Base-by-base conservation (phyloP, 2,888 invertebrate genomes). In the Isoperla grammatica region DNA sequence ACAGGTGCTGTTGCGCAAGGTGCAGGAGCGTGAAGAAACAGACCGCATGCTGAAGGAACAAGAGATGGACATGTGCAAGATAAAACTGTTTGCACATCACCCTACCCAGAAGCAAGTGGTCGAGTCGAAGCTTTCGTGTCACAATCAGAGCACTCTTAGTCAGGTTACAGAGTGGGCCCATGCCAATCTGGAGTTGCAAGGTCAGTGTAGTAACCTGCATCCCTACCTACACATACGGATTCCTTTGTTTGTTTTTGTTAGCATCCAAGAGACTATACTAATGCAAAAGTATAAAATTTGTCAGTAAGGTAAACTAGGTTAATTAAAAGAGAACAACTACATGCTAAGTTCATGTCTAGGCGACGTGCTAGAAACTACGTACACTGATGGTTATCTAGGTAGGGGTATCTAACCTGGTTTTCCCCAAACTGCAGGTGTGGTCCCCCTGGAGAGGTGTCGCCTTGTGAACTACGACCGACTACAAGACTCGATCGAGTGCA, bases 401-500 rank as follows among this genome's bases (percentile, higher is more conserved):
- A n/a, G n/a, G n/a, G n/a, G n/a, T n/a, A n/a, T n/a, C n/a, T n/a
- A n/a, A n/a, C n/a, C n/a, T n/a, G n/a, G n/a, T n/a, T n/a, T n/a
- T n/a, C n/a, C n/a, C n/a, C n/a, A n/a, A n/a, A n/a, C 87, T 39
- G 80, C 83, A 22, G 74, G 75, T 19, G 70, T 80, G 60, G 81
- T 84, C 1, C 79, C 82, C 2, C 66, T 83, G n/a, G 80, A 83
- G 55, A 82, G 84, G 63, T 87, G 86, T 68, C 82, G 90, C 4
- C 75, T 91, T 22, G 88, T 90, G 17, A 81, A 79, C 58, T 90
- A 85, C 68, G 83, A 88, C 68, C 79, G 80, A 57, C 73, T 75
- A 48, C 78, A 78, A 61, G 85, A 86, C 63, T 78, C 81, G 9
- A 81, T 90, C 22, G 82, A 86, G 63, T 79, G 80, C 62, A 87